Evolutionary conservation across 2,113 vertebrate species (phyloP), one percentile per base, ranked within the genome.

Genomic region (Dipodomys merriami): DNA sequence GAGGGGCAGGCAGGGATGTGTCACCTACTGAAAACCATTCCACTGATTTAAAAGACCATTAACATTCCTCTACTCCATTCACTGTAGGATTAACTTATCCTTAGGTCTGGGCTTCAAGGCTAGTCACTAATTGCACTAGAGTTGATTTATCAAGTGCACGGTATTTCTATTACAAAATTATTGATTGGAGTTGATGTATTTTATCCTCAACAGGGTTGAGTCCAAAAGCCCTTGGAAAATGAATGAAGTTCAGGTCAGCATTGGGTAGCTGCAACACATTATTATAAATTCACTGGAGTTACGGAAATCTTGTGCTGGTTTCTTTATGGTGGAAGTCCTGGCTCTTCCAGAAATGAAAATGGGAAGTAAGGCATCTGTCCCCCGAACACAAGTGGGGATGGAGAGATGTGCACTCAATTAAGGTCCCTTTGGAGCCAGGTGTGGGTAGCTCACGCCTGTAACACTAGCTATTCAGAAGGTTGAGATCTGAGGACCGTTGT

Each of bases 11-110:
- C 49, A 85, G 7, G 2, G 46, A 79, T 33, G 49, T 19, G 79
- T 95, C 94, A 90, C 82, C 97, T 4, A 0, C n/a, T 46, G 94
- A 96, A 95, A 96, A 95, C n/a, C 87, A 97, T 88, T 92, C 93
- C 77, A 97, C 98, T 97, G 96, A 98, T 97, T 98, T 98, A 98
- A 98, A 98, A 98, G 97, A 96, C 98, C 96, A 98, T 97, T 97
- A 96, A 94, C 96, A 97, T 92, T 95, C 94, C 68, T 91, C 39
- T 0, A 20, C 96, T 96, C 94, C 83, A 94, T 96, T 97, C 1
- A 67, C 97, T 96, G 93, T 92, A 88, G 96, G 94, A 97, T 98
- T 97, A 97, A 96, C 97, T 97, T 95, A 96, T 83, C 39, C 95
- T 97, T 96, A 88, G 97, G 95, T 23, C 91, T 93, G 96, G 94